Evolutionary conservation across 2,888 invertebrate genomes (phyloP).

Genomic region (Trachelus stipa): DNA sequence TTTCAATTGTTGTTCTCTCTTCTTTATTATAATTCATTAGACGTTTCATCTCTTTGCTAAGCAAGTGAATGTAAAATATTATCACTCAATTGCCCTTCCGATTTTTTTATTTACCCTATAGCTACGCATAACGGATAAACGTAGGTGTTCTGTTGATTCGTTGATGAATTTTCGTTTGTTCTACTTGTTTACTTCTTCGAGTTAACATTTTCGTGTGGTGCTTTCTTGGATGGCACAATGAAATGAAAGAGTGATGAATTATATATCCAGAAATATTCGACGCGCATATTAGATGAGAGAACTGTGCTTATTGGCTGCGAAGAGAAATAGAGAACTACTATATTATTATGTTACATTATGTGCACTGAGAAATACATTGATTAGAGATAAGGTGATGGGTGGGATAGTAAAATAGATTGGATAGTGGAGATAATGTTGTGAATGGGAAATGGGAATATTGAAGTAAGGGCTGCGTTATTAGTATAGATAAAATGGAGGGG

Average conservation of each 20-base stretch:
- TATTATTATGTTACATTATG: slow-evolving; percentile 31
- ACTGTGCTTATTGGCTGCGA: not conserved
- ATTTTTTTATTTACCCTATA: not conserved
- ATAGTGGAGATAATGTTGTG: not conserved
- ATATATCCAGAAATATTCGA: not conserved
- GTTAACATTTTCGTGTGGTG: not conserved
- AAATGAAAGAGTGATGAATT: not conserved
- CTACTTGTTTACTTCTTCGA: not conserved
- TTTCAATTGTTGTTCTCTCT: not conserved
- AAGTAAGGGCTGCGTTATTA: not conserved
- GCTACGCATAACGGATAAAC: not conserved
- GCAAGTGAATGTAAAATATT: not conserved
- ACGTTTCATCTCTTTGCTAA: not conserved
- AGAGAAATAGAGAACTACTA: slow-evolving; percentile 27
- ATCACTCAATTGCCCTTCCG: not conserved
- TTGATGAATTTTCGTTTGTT: not conserved
- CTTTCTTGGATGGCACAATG: not conserved
- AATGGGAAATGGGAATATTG: not conserved
- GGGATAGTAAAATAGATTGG: not conserved
- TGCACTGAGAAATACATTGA: slow-evolving; percentile 25
- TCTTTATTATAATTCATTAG: not conserved
- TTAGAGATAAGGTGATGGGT: not conserved
- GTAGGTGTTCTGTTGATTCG: not conserved
- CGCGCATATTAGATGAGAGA: not conserved
- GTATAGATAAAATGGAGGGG: slow-evolving; percentile 28